These are phyloP conservation scores for Diphyllodes magnificus DNA, from an alignment of 2,113 vertebrate species.

Conservation along the genomic window DNA sequence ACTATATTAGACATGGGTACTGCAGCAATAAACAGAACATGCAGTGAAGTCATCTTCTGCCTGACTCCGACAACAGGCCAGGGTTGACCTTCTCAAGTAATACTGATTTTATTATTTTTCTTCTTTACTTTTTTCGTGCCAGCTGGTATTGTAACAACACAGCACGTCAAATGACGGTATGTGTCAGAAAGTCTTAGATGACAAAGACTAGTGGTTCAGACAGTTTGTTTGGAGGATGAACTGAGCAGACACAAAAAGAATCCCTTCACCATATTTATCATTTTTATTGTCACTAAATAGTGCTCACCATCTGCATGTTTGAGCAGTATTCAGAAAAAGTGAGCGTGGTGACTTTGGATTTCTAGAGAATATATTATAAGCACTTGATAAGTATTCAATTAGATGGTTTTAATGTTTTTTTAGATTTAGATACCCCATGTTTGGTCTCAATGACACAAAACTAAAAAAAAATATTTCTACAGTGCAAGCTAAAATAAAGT, in stretches of 20 bases:
- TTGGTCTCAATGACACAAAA: not conserved
- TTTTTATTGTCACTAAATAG: not conserved
- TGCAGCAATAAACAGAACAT: not conserved
- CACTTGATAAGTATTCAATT: not conserved
- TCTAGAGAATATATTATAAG: not conserved
- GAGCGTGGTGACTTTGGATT: not conserved
- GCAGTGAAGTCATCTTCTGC: not conserved
- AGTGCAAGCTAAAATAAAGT: not conserved
- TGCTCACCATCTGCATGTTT: not conserved
- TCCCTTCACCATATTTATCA: not conserved
- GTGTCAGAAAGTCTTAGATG: not conserved
- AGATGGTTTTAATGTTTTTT: not conserved
- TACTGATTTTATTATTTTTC: not conserved
- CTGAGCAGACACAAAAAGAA: not conserved
- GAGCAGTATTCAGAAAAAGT: not conserved
- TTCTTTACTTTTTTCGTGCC: not conserved
- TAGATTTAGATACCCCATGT: not conserved
- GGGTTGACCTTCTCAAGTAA: not conserved
- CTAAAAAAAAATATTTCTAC: not conserved
- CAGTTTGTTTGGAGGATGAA: not conserved
- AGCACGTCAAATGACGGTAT: not conserved
- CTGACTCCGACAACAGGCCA: not conserved
- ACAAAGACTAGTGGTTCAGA: not conserved
- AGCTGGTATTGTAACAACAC: not conserved
- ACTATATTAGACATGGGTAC: not conserved